phyloP scores from a whole-genome alignment of 2,113 vertebrate genomes.

The Raphicerus campestris region DNA sequence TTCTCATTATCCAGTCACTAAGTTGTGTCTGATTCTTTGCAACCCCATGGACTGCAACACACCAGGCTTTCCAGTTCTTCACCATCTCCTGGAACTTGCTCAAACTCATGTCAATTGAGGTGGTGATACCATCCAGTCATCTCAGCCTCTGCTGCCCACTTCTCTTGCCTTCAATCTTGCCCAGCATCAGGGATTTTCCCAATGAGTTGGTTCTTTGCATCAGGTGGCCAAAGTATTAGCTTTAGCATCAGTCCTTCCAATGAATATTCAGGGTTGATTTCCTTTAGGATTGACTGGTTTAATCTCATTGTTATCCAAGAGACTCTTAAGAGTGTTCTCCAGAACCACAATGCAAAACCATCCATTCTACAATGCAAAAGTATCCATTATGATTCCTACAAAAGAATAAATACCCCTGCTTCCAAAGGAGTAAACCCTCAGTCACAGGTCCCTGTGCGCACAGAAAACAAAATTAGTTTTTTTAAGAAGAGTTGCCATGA shows the following conservation, averaged over 20 bases:
- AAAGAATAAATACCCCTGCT: not conserved
- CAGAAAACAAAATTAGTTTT: not conserved
- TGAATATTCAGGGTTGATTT: not conserved
- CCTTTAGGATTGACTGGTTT: not conserved
- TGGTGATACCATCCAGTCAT: not conserved
- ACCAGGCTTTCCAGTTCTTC: not conserved
- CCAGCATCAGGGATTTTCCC: not conserved
- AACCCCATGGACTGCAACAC: not conserved
- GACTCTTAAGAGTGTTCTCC: not conserved
- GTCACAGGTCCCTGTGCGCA: not conserved
- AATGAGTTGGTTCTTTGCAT: fast-evolving
- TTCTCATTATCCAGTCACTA: not conserved
- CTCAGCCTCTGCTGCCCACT: not conserved
- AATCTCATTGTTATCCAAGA: not conserved
- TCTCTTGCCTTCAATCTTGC: not conserved
- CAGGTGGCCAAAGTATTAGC: not conserved
- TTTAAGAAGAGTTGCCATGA: not conserved
- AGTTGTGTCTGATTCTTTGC: not conserved
- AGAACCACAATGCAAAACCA: not conserved
- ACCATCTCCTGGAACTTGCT: not conserved
- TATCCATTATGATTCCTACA: not conserved
- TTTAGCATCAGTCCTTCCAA: not conserved
- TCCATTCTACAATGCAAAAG: not conserved
- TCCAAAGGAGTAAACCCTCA: not conserved
- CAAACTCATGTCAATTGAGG: not conserved